A percentile compares a stretch with the other conserved stretches of the same genome.
phyloP scores from a whole-genome alignment of 2,113 vertebrate species.

The Grallaria varia region DNA sequence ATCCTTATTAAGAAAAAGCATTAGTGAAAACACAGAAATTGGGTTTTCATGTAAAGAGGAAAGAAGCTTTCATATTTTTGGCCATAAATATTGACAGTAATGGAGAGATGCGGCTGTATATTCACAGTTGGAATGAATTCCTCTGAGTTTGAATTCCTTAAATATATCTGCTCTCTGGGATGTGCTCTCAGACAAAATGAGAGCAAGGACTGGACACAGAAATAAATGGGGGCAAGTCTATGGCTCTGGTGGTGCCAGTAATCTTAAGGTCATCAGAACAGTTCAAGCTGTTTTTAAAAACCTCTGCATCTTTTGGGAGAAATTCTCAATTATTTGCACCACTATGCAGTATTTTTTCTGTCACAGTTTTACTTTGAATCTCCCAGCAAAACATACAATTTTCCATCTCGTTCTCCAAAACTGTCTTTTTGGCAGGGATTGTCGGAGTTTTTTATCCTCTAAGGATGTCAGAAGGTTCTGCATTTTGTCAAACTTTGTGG shows the following conservation, averaged over 20 bases:
- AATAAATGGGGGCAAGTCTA: neutral
- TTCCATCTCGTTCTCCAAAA: conserved; percentile 42
- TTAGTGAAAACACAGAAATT: neutral
- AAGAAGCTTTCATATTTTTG: neutral
- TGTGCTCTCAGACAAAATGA: neutral
- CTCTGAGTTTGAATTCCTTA: neutral
- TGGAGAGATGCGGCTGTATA: neutral
- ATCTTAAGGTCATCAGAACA: neutral
- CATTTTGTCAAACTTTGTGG: conserved; percentile 55
- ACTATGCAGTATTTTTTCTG: neutral
- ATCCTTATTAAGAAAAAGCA: neutral
- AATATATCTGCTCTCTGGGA: neutral
- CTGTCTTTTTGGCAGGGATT: conserved; percentile 41
- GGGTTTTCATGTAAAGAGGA: neutral
- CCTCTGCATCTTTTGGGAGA: neutral
- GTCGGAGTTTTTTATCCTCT: conserved; percentile 11
- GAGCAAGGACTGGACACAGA: neutral
- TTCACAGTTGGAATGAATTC: neutral
- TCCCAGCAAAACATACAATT: conserved; percentile 15
- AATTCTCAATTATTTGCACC: neutral
- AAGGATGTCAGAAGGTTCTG: conserved; percentile 41
- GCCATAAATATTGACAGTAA: neutral
- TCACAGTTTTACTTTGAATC: neutral
- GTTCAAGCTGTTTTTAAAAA: conserved; percentile 1
- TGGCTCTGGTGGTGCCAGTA: neutral